A percentile compares a stretch with the other conserved stretches of the same genome.
phyloP scores from a whole-genome alignment of 2,888 invertebrate species.

The Aplocera efformata region DNA sequence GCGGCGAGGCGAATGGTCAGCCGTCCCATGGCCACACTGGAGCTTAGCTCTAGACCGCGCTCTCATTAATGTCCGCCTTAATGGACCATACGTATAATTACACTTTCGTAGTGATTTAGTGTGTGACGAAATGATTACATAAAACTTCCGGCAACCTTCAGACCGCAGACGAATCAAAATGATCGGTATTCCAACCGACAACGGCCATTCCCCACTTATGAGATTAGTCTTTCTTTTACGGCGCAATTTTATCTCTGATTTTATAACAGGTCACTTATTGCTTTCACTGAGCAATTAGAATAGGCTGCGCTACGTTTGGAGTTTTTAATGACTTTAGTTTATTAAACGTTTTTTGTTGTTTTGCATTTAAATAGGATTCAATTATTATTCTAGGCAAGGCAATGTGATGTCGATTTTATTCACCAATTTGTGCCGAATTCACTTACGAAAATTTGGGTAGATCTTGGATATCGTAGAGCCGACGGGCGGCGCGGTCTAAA shows the following conservation, averaged over 20 bases:
- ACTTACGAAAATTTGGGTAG: background rate
- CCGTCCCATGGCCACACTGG: constrained; percentile 21
- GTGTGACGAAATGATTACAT: constrained; percentile 44
- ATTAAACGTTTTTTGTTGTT: too few species aligned
- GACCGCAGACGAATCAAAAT: constrained; percentile 26
- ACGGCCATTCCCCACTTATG: constrained; percentile 19
- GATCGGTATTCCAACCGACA: constrained; percentile 19
- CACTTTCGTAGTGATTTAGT: constrained; percentile 53
- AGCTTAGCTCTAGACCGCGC: constrained; percentile 30
- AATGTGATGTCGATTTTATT: too few species aligned
- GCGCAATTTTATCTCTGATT: constrained; percentile 16
- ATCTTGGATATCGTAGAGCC: too few species aligned
- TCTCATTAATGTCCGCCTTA: constrained; percentile 53
- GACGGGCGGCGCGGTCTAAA: background rate
- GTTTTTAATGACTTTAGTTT: too few species aligned
- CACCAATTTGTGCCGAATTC: too few species aligned
- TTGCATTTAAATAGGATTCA: too few species aligned
- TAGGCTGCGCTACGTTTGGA: background rate
- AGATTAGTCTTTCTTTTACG: constrained; percentile 11
- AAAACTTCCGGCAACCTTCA: constrained; percentile 37
- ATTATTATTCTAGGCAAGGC: too few species aligned
- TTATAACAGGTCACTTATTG: constrained; percentile 7
- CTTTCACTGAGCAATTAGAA: constrained; percentile 7
- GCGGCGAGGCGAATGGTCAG: constrained; percentile 20
- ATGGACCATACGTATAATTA: constrained; percentile 61